Conservation (phyloP, 2,113 vertebrate species). For the Panthera uncia region DNA sequence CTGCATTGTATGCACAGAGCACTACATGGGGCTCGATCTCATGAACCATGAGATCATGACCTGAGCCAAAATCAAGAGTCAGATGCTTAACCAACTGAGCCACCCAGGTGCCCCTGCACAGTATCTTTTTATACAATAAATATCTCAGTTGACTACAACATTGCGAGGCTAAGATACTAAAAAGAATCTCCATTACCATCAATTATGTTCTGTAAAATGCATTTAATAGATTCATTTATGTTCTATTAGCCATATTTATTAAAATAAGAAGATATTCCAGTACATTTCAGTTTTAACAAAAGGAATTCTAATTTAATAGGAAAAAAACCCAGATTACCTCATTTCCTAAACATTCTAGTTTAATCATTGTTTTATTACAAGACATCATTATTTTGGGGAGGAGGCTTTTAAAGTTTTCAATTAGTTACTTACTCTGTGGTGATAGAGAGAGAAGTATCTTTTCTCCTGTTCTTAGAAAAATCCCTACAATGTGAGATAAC, state of each 20-base stretch:
- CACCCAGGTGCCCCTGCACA: not conserved
- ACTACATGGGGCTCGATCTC: too few species aligned
- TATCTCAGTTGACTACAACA: not conserved
- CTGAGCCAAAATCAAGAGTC: too few species aligned
- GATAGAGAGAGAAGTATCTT: not conserved
- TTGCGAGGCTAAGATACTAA: not conserved
- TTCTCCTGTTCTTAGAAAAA: slow-evolving; percentile 12
- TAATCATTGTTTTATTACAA: slow-evolving; percentile 23
- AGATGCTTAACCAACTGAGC: too few species aligned
- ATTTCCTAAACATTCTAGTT: slow-evolving; percentile 25
- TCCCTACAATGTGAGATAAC: not conserved
- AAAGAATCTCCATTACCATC: not conserved
- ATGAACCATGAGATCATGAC: too few species aligned
- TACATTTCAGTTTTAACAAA: slow-evolving; percentile 29
- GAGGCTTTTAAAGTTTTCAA: not conserved
- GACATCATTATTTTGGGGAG: not conserved
- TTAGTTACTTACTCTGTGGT: slow-evolving; percentile 1
- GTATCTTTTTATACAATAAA: not conserved
- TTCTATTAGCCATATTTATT: slow-evolving; percentile 30
- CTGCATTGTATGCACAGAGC: too few species aligned
- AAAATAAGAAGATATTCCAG: slow-evolving; percentile 16
- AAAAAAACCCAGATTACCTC: not conserved
- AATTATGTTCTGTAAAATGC: not conserved
- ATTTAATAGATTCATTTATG: not conserved
- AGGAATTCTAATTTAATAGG: slow-evolving; percentile 4